Conservation (phyloP, 2,113 vertebrate species). For the Myxocyprinus asiaticus region DNA sequence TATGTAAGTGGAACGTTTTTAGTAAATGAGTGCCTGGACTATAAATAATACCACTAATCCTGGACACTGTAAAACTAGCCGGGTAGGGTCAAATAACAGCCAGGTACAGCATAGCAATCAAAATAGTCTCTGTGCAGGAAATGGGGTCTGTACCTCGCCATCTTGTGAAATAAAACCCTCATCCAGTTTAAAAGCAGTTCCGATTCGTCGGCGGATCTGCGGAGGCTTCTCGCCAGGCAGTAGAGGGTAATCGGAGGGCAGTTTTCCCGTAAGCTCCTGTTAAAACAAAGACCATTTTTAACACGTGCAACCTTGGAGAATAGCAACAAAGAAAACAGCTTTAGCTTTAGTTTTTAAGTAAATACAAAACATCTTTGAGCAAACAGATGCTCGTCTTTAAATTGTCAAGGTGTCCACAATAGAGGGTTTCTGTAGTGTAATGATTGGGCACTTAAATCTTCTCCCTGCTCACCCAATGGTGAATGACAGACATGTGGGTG, state of each 20-base stretch:
- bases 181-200: conserved; percentile 87
- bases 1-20: background rate
- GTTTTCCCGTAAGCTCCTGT: conserved; percentile 87
- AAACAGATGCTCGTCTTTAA: conserved; percentile 32
- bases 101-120: background rate
- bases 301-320: background rate
- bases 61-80: background rate
- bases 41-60: background rate
- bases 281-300: conserved; percentile 35
- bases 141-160: conserved; percentile 74
- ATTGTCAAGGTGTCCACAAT: background rate
- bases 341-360: background rate
- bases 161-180: conserved; percentile 75
- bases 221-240: conserved; percentile 83
- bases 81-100: background rate
- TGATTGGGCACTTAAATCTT: conserved; percentile 39
- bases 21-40: background rate
- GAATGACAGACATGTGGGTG: conserved; percentile 29
- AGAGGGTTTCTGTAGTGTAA: conserved; percentile 17
- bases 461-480: conserved; percentile 4
- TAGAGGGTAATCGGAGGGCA: conserved; percentile 86
- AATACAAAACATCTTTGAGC: conserved; percentile 1
- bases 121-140: background rate
- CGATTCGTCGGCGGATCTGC: conserved; percentile 83
- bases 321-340: background rate